Evolutionary conservation across 35 echinoderm and acorn worm genomes (phyloP).

Genomic region (Strongylocentrotus purpuratus): DNA sequence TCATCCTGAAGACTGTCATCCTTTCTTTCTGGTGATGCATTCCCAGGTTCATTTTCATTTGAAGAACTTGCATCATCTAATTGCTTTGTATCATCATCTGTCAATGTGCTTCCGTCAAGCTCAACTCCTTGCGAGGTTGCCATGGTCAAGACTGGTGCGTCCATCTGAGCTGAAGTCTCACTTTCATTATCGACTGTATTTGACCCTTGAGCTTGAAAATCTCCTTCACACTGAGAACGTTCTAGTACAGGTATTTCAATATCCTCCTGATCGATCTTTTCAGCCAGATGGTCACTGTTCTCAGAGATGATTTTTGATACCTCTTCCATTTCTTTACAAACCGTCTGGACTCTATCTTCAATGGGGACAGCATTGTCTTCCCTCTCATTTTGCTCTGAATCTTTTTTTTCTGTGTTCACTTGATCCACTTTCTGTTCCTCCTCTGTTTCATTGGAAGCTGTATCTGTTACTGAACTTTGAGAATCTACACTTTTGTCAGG

Average conservation of each 20-base stretch:
- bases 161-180: not conserved
- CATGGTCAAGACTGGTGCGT: not conserved
- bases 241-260: constrained; percentile 1
- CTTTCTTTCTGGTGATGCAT: not conserved
- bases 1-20: not conserved
- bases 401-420: not conserved
- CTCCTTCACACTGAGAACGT: not conserved
- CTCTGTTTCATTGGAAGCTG: not conserved
- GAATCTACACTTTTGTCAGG: not conserved
- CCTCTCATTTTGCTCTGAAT: not conserved
- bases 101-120: not conserved
- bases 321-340: not conserved
- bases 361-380: not conserved
- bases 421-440: not conserved
- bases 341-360: constrained; percentile 22
- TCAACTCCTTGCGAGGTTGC: not conserved
- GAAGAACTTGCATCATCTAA: not conserved
- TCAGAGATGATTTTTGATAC: not conserved
- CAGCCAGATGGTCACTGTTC: not conserved
- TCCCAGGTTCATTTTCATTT: not conserved
- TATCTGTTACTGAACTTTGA: not conserved
- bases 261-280: not conserved
- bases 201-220: not conserved
- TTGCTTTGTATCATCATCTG: not conserved
- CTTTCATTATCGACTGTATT: not conserved